These are phyloP conservation scores for Theonella swinhoei DNA, from an alignment of 37 sponge, comb jelly and placozoan species.

Conservation along the genomic window DNA sequence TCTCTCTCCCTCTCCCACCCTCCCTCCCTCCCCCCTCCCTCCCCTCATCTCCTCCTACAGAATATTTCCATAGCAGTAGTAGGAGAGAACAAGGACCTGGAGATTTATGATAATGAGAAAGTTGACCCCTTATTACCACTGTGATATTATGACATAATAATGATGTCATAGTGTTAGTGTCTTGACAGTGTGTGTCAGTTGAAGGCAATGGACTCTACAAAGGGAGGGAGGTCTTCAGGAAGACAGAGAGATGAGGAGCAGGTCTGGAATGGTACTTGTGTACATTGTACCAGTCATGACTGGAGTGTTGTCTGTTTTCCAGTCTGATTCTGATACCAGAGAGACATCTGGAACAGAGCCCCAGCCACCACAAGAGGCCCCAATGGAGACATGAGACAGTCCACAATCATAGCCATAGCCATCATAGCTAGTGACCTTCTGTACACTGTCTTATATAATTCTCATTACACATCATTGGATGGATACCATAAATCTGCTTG, in stretches of 20 bases:
- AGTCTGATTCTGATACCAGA: too few species aligned
- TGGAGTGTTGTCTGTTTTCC: too few species aligned
- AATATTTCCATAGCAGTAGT: conserved; percentile 91
- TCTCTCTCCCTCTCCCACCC: neutral
- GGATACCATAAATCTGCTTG: too few species aligned
- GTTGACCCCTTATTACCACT: conserved; percentile 71
- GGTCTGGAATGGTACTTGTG: too few species aligned
- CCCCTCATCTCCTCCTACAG: conserved; percentile 23
- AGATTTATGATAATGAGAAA: conserved; percentile 81
- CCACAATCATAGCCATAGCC: too few species aligned
- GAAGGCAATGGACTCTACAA: conserved; percentile 65
- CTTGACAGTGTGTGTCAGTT: conserved; percentile 38
- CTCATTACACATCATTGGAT: too few species aligned
- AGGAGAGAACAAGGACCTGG: conserved; percentile 64
- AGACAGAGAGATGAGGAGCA: neutral
- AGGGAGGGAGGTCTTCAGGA: conserved; percentile 52
- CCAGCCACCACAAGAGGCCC: too few species aligned
- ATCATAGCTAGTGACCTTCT: too few species aligned
- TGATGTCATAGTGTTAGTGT: neutral
- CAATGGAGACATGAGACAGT: too few species aligned
- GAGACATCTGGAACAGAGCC: too few species aligned
- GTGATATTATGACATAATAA: neutral
- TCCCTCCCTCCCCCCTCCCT: neutral
- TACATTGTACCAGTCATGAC: too few species aligned
- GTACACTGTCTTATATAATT: too few species aligned